Evolutionary conservation across 2,113 vertebrate species (phyloP).

Genomic region (Strigops habroptila): DNA sequence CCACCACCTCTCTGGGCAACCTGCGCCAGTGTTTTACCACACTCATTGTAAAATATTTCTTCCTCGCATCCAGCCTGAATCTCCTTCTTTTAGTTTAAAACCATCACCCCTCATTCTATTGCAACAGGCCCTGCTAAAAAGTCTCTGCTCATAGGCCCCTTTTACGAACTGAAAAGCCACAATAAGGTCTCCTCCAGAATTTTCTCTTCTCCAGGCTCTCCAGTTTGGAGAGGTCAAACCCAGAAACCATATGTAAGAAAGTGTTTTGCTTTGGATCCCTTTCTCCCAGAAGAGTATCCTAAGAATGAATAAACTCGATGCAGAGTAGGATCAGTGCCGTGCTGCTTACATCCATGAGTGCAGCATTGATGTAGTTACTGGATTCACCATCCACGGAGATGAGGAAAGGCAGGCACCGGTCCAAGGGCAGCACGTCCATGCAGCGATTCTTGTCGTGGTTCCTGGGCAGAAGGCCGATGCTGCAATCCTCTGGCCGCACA

Average conservation of each 20-base stretch:
- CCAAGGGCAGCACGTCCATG: constrained; percentile 92
- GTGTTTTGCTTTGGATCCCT: not conserved
- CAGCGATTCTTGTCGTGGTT: constrained; percentile 98
- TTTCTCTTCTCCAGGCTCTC: not conserved
- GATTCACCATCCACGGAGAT: constrained; percentile 96
- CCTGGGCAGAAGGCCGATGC: constrained; percentile 90
- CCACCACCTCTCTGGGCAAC: not conserved
- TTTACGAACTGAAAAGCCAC: not conserved
- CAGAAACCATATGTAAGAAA: not conserved
- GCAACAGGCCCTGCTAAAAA: not conserved
- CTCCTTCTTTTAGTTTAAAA: not conserved
- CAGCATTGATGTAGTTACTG: constrained; percentile 97
- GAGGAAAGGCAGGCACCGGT: constrained; percentile 95
- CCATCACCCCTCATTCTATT: not conserved
- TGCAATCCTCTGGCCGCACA: constrained; percentile 93
- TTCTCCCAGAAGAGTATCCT: not conserved
- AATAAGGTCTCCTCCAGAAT: not conserved
- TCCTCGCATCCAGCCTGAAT: not conserved
- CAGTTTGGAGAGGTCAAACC: not conserved
- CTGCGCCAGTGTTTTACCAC: not conserved
- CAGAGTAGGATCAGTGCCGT: not conserved
- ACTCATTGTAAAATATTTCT: not conserved
- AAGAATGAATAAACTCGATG: rapidly evolving
- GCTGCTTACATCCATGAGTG: constrained; percentile 92
- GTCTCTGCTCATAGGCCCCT: not conserved